A percentile compares a stretch with the other conserved stretches of the same genome.
These are phyloP conservation scores for Ichneumon xanthorius DNA, from an alignment of 2,888 invertebrate species.

Conservation along the genomic window DNA sequence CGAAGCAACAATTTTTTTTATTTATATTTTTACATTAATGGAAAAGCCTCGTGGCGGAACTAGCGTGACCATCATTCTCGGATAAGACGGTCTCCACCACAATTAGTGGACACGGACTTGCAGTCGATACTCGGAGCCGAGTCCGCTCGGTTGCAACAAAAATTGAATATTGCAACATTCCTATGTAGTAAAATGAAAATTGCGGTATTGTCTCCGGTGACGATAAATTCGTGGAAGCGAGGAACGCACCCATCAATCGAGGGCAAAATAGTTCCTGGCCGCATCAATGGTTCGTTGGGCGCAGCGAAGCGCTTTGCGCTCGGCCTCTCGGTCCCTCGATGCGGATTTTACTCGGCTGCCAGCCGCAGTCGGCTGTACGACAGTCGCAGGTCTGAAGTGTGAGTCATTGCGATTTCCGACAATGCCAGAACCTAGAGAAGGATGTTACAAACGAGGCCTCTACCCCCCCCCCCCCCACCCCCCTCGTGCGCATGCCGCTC, in stretches of 20 bases:
- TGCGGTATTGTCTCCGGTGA: not conserved
- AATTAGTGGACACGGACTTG: not conserved
- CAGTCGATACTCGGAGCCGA: too few relatives aligned
- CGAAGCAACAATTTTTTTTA: not conserved
- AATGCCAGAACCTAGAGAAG: slow-evolving; percentile 61
- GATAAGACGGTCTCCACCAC: not conserved
- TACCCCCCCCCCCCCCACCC: too few relatives aligned
- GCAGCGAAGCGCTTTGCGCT: slow-evolving; percentile 28
- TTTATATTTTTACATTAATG: too few relatives aligned
- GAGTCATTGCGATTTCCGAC: slow-evolving; percentile 67
- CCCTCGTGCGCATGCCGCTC: not conserved
- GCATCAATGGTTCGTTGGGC: slow-evolving; percentile 19
- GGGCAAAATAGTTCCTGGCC: slow-evolving; percentile 10
- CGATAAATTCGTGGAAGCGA: slow-evolving; percentile 41
- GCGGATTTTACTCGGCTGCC: slow-evolving; percentile 51
- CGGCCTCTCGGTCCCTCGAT: slow-evolving; percentile 40
- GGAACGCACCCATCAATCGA: slow-evolving; percentile 27
- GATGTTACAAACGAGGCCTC: slow-evolving; percentile 30
- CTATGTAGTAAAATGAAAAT: not conserved
- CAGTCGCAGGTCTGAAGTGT: slow-evolving; percentile 57
- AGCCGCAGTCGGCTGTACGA: slow-evolving; percentile 27
- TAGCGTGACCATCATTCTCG: too few relatives aligned
- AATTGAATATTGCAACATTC: not conserved
- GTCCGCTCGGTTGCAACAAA: not conserved
- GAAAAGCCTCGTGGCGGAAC: too few relatives aligned